A percentile compares a stretch with the other conserved stretches of the same genome.
Conservation (phyloP, 1,140 invertebrate genomes). For the Macrosteles quadrilineatus region DNA sequence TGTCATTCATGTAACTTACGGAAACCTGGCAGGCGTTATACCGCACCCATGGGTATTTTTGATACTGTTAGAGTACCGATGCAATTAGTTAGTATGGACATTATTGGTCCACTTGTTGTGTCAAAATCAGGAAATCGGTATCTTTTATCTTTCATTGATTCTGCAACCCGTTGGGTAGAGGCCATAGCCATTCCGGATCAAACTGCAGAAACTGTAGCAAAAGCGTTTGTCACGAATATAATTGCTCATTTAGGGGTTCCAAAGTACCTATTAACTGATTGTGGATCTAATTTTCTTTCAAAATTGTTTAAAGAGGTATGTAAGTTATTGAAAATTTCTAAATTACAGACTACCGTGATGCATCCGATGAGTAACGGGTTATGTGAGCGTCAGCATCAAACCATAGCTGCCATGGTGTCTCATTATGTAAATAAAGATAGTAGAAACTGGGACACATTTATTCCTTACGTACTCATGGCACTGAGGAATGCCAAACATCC, state of each 20-base stretch:
- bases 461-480: no score
- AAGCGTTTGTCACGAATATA: constrained; percentile 39
- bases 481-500: neutral
- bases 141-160: constrained; percentile 42
- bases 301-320: constrained; percentile 28
- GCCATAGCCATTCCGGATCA: constrained; percentile 41
- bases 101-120: constrained; percentile 41
- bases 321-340: constrained; percentile 21
- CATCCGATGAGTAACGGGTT: neutral
- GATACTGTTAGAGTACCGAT: neutral
- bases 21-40: neutral
- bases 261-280: constrained; percentile 35
- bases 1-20: neutral
- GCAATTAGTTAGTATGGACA: constrained; percentile 14
- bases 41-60: no score
- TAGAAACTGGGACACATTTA: no score
- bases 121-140: constrained; percentile 39
- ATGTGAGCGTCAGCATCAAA: neutral
- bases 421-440: constrained; percentile 6
- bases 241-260: constrained; percentile 41
- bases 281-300: constrained; percentile 40
- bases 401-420: neutral
- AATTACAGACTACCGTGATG: constrained; percentile 26
- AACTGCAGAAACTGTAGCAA: constrained; percentile 39
- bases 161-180: constrained; percentile 44